These are phyloP conservation scores for rabbit (Oryctolagus cuniculus) DNA, from an alignment of 2,113 vertebrate species.

Conservation along the genomic window mOryCun1.1 NC_091436.1:130781001-130781500, in stretches of 20 bases:
- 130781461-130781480: constrained; percentile 90
- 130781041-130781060: not conserved
- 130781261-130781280: not conserved
- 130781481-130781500: constrained; percentile 84
- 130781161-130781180: not conserved
- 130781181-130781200: not conserved
- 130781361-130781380: constrained; percentile 91
- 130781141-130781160: not conserved
- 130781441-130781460: constrained; percentile 90
- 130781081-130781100: not conserved
- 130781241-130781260: not conserved
- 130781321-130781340: constrained; percentile 86
- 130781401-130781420: constrained; percentile 90
- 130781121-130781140: not conserved
- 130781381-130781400: constrained; percentile 90
- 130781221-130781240: not conserved
- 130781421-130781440: constrained; percentile 91
- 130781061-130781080: not conserved
- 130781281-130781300: not conserved
- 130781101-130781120: too few relatives aligned
- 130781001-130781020: not conserved
- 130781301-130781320: not conserved
- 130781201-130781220: not conserved
- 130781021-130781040: not conserved
- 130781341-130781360: constrained; percentile 88